Percentiles rank a stretch among this genome's conserved stretches.
Evolutionary conservation across 2,888 invertebrate genomes (phyloP).

Genomic region (Diplazon laetatorius): DNA sequence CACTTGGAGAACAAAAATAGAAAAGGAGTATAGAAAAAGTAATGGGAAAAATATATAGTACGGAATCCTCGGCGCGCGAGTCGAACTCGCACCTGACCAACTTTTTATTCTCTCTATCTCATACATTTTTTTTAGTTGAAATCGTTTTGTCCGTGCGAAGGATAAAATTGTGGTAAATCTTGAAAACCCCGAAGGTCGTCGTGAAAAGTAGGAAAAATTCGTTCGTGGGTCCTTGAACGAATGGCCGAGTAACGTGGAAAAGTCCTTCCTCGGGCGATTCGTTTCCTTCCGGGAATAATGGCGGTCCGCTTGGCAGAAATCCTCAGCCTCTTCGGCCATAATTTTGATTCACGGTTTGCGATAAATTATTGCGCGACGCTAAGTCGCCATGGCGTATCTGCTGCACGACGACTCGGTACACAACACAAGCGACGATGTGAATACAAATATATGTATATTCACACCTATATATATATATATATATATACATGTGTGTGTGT

Average conservation of each 20-base stretch:
- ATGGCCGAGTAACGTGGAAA: constrained; percentile 42
- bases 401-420: constrained; percentile 29
- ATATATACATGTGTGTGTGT: no score
- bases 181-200: not conserved
- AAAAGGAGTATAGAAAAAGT: no score
- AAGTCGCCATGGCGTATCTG: constrained; percentile 59
- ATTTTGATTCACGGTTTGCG: constrained; percentile 66
- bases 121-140: not conserved
- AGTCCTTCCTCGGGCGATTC: constrained; percentile 57
- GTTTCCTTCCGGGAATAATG: constrained; percentile 61
- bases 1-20: no score
- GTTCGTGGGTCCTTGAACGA: constrained; percentile 35
- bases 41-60: no score
- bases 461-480: no score
- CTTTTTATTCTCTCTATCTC: not conserved
- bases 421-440: constrained; percentile 2
- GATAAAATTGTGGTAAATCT: constrained; percentile 27
- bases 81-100: no score
- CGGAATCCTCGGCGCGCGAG: no score
- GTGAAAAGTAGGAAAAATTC: constrained; percentile 12
- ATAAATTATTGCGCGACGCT: constrained; percentile 65
- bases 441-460: not conserved
- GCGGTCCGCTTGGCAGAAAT: constrained; percentile 66
- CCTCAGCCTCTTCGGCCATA: constrained; percentile 63
- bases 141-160: not conserved